These are phyloP conservation scores for Poecilobothrus nobilitatus DNA, from an alignment of 2,888 invertebrate genomes.

Conservation along the genomic window DNA sequence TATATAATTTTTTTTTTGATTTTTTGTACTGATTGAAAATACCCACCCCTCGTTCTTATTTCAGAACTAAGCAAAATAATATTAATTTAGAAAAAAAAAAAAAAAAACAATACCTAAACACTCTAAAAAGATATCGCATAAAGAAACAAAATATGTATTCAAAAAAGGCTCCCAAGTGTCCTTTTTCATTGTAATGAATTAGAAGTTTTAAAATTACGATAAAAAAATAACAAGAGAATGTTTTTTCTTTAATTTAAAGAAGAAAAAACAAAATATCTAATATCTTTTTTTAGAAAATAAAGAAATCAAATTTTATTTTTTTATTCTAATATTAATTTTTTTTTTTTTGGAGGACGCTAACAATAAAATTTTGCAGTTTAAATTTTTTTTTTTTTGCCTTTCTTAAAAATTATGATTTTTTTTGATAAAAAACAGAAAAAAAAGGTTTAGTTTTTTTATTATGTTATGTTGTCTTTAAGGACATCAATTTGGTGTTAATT, in stretches of 20 bases:
- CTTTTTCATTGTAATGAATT: background rate
- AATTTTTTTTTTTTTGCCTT: background rate
- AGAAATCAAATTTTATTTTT: background rate
- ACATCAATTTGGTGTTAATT: slow-evolving; percentile 4
- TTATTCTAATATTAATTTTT: background rate
- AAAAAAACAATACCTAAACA: background rate
- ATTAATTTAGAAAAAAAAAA: background rate
- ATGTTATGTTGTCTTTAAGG: background rate
- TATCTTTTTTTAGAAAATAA: no score
- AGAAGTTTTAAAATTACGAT: background rate
- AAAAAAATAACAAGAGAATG: background rate
- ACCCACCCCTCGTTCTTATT: no score
- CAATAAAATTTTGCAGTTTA: background rate
- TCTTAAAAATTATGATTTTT: no score
- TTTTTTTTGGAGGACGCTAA: background rate
- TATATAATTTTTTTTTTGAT: no score
- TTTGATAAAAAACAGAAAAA: no score
- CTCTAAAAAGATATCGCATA: background rate
- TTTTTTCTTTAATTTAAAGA: background rate
- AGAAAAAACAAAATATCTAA: background rate
- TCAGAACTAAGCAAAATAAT: no score
- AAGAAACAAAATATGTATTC: background rate
- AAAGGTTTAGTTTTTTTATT: background rate
- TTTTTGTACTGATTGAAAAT: no score
- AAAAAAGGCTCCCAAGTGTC: background rate